Evolutionary conservation across 2,113 vertebrate species (phyloP), one percentile per base, ranked within the genome.

Genomic region (Miniopterus natalensis): DNA sequence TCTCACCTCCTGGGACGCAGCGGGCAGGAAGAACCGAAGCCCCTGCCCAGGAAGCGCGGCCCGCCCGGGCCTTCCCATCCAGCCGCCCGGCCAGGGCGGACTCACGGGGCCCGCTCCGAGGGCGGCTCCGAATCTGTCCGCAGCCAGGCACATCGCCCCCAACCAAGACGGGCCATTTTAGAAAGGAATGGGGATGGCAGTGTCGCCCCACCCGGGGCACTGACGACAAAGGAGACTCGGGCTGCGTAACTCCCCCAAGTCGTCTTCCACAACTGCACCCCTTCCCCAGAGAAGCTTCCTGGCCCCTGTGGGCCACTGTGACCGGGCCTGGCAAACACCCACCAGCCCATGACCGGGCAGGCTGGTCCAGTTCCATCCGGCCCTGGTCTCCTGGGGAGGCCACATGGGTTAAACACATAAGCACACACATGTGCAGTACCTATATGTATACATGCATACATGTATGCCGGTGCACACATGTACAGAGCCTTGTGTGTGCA

Each of bases 131-230:
- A 11, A 12, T 29, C 61, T 63, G 59, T 27, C 23, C 11, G 9
- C 59, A 61, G 59, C 11, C 11, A 27, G 63, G 63, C 29, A 66
- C 63, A n/a, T 2, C 12, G 63, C 63, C 65, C n/a, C 65, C 65
- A 36, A 6, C 36, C n/a, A 11, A 6, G 4, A 0, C 8, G n/a
- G 66, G n/a, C n/a, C 18, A 4, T 3, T 40, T 11, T 5, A 40
- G 66, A 11, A 40, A 70, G 66, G 20, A 36, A 20, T 4, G 18
- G 36, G 8, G 20, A 11, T 20, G 2, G n/a, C n/a, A 40, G 66
- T 12, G 36, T 11, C 1, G 1, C 20, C 66, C 20, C 59, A 10
- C 59, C 20, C 10, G 1, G 1, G 0, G 0, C 55, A 40, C 59
- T 5, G 20, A 14, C 0, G 7, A 29, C 21, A 10, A 23, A 70